Percentiles rank a stretch among this genome's conserved stretches.
Conservation (phyloP, 1,140 invertebrate genomes). For the Dendroctonus ponderosae region DNA sequence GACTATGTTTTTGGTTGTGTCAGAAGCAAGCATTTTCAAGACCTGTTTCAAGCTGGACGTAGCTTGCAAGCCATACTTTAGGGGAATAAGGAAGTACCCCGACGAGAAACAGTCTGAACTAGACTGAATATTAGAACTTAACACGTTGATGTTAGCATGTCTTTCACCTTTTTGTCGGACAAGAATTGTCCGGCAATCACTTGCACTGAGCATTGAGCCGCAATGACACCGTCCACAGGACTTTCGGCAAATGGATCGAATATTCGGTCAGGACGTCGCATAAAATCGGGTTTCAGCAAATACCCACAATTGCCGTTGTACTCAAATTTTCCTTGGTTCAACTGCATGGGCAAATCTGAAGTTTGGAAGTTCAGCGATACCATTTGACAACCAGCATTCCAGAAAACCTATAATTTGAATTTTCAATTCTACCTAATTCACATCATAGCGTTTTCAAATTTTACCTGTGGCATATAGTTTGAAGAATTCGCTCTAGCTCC, state of each 20-base stretch:
- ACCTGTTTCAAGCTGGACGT: too few relatives aligned
- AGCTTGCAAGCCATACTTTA: too few relatives aligned
- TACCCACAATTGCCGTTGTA: slow-evolving; percentile 97
- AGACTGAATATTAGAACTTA: too few relatives aligned
- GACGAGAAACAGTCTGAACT: too few relatives aligned
- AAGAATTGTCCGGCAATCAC: slow-evolving; percentile 99
- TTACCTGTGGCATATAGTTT: slow-evolving; percentile 98
- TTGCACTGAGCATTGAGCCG: slow-evolving; percentile 96
- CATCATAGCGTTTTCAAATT: slow-evolving; percentile 2
- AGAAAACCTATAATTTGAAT: slow-evolving; percentile 69
- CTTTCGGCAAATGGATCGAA: slow-evolving; percentile 99
- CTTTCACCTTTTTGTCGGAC: slow-evolving; percentile 88
- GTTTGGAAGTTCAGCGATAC: slow-evolving; percentile 99
- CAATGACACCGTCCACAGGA: slow-evolving; percentile 99
- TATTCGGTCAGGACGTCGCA: slow-evolving; percentile 91
- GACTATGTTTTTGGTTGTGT: too few relatives aligned
- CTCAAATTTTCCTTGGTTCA: slow-evolving; percentile 99
- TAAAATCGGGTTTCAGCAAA: slow-evolving; percentile 98
- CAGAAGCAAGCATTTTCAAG: too few relatives aligned
- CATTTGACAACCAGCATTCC: slow-evolving; percentile 95
- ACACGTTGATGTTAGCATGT: too few relatives aligned
- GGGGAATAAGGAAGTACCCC: too few relatives aligned
- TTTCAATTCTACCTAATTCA: not conserved
- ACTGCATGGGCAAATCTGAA: slow-evolving; percentile 97
- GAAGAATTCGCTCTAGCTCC: slow-evolving; percentile 98